Conservation (phyloP, 2,113 vertebrate species). For the Lamprologus callipterus region DNA sequence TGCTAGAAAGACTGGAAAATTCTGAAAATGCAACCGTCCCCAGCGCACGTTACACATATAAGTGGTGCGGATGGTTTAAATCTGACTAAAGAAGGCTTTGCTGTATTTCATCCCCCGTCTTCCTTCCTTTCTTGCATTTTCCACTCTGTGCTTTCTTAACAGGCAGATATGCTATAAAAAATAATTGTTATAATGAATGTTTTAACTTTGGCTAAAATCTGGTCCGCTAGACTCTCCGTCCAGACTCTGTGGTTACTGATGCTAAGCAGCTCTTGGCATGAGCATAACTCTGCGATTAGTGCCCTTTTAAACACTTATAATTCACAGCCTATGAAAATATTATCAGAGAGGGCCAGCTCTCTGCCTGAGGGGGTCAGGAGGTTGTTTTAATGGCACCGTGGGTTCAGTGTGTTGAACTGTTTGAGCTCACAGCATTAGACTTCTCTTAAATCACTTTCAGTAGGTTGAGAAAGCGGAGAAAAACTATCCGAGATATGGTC, state of each 20-base stretch:
- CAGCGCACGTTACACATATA: background rate
- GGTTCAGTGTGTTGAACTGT: constrained; percentile 54
- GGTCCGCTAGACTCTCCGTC: constrained; percentile 6
- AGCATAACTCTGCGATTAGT: constrained; percentile 50
- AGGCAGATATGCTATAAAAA: constrained; percentile 45
- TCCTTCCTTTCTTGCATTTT: constrained; percentile 35
- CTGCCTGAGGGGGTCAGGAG: constrained; percentile 60
- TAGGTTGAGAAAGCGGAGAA: constrained; percentile 32
- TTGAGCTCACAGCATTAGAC: constrained; percentile 28
- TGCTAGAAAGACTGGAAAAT: background rate
- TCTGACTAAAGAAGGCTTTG: constrained; percentile 10
- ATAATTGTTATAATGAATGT: constrained; percentile 57
- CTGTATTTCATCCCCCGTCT: background rate
- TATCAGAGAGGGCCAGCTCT: constrained; percentile 58
- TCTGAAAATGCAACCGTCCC: background rate
- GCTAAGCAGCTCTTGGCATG: constrained; percentile 61
- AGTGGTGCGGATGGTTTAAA: constrained; percentile 8
- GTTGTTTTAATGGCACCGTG: constrained; percentile 58
- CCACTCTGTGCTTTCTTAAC: constrained; percentile 30
- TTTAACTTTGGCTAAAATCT: constrained; percentile 50
- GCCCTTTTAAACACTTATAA: constrained; percentile 65
- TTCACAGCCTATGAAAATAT: constrained; percentile 72
- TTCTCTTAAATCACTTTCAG: constrained; percentile 55
- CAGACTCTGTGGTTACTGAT: constrained; percentile 52
- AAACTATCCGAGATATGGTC: constrained; percentile 36